Percentiles rank a stretch among this genome's conserved stretches.
These are phyloP conservation scores for Zootermopsis nevadensis DNA, from an alignment of 2,888 invertebrate species.

Conservation along the genomic window DNA sequence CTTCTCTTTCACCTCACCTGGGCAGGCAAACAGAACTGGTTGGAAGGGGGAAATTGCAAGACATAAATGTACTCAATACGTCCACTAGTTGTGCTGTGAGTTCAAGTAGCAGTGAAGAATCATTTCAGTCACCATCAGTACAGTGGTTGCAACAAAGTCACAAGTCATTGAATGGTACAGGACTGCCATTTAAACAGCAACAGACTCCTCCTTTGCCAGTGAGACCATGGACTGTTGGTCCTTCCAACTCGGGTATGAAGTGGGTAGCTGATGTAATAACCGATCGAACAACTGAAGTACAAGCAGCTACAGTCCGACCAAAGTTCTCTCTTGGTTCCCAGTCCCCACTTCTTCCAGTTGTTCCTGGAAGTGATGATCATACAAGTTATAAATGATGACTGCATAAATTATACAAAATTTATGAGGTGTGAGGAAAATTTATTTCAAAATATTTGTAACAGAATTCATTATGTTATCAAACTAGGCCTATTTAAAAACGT, in stretches of 20 bases:
- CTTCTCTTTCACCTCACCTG: constrained; percentile 3
- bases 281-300: not conserved
- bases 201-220: constrained; percentile 11
- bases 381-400: constrained; percentile 7
- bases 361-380: constrained; percentile 8
- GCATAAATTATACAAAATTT: constrained; percentile 24
- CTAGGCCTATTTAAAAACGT: constrained; percentile 11
- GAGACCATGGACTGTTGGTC: constrained; percentile 43
- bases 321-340: constrained; percentile 43
- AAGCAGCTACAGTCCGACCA: constrained; percentile 17
- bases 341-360: constrained; percentile 39
- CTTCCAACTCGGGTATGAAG: constrained; percentile 1
- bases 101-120: constrained; percentile 48
- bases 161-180: not conserved
- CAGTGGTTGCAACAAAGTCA: constrained; percentile 38
- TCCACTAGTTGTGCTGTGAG: constrained; percentile 25
- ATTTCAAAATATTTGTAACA: constrained; percentile 8
- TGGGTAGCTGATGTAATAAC: constrained; percentile 17
- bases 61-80: not conserved
- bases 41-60: not conserved
- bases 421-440: not conserved
- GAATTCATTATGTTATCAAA: not conserved
- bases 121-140: constrained; percentile 45
- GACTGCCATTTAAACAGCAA: not conserved
- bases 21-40: not conserved